Base-by-base conservation (phyloP, 2,888 invertebrate species). In the Tetrapedia diversipes region DNA sequence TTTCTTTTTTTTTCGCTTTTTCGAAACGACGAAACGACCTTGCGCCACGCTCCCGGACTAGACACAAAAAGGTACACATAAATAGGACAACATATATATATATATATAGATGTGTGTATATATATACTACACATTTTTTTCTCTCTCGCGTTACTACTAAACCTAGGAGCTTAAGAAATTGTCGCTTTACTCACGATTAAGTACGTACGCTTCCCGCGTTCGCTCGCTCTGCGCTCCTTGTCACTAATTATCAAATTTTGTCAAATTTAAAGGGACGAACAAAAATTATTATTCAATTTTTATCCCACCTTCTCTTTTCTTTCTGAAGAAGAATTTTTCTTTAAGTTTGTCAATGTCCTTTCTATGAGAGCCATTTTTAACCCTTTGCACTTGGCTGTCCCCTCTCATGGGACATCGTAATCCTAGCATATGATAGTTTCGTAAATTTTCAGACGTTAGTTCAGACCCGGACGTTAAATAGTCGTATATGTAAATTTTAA, bases 61-160 rank as follows among this genome's bases (percentile, higher is more conserved):
- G 91, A 91, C 90, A 90, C 88, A 89, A 85, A 72, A 89, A 90
- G 89, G 88, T 91, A 90, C 90, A 90, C 89, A 89, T 89, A 90
- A 89, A 89, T 90, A 89, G 83, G 86, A 89, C 87, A 86, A 85
- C 81, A 78, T 80, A 74, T 74, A 82, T 69, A 37, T 56, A 19
- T 60, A 3, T 59, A 24, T 59, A 2, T 57, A 10, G 59, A n/a
- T 70, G 34, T 69, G 2, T 63, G 24, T 65, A 49, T 63, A 37
- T 61, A 54, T 57, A 65, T 45, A 34, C 72, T 79, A 72, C 64
- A 56, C 45, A n/a, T n/a, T n/a, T 47, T 65, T 65, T 65, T 61
- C 7, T 41, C 64, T 37, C 27, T 41, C 65, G 34, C 64, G 37
- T 63, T 37, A 67, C n/a, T 41, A 47, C 73, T 70, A 79, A 76